Percentiles rank a stretch among this genome's conserved stretches.
These are phyloP conservation scores for Neodontobutis hainanensis DNA, from an alignment of 2,113 vertebrate genomes.

Conservation along the genomic window DNA sequence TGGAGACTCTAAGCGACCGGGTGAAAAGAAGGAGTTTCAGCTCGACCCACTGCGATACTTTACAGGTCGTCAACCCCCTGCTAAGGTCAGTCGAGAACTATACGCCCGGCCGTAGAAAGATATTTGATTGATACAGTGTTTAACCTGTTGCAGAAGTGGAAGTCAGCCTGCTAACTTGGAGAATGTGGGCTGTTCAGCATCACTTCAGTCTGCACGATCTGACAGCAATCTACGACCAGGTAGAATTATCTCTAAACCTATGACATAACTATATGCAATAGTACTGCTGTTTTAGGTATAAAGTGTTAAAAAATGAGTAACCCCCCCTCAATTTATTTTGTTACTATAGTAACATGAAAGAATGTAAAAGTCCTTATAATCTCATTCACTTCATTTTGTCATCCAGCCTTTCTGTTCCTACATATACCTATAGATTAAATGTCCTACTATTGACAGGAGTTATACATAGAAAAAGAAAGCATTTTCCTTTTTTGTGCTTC, in stretches of 20 bases:
- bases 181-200: slow-evolving; percentile 74
- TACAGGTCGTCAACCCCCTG: slow-evolving; percentile 60
- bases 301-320: no score
- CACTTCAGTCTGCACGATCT: slow-evolving; percentile 80
- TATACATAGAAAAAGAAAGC: no score
- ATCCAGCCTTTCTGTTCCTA: no score
- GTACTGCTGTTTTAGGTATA: no score
- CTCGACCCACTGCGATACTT: slow-evolving; percentile 38
- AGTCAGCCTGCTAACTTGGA: slow-evolving; percentile 87
- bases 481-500: no score
- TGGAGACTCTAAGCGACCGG: slow-evolving; percentile 16
- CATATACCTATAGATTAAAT: no score
- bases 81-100: slow-evolving; percentile 52
- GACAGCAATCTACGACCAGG: slow-evolving; percentile 79
- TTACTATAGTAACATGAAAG: no score
- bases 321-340: no score
- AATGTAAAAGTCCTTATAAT: no score
- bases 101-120: not conserved
- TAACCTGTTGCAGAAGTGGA: slow-evolving; percentile 73
- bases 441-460: no score
- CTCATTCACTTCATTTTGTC: no score
- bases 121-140: not conserved
- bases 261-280: no score
- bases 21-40: slow-evolving; percentile 78
- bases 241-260: slow-evolving; percentile 35